Conservation (phyloP, 1,140 invertebrate species). For the Temnothorax curvispinosus region DNA sequence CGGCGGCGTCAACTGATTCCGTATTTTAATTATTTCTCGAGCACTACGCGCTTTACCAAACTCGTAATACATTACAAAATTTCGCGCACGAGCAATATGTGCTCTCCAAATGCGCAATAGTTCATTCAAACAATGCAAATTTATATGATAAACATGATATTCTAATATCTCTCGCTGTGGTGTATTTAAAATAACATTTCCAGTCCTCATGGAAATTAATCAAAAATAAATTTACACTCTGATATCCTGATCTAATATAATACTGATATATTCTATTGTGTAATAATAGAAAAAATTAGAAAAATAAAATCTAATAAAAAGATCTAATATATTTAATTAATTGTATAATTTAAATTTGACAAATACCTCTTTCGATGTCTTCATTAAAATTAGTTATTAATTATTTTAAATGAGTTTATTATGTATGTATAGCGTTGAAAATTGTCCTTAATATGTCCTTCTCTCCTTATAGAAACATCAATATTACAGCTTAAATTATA, state of each 20-base stretch:
- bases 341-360: not conserved
- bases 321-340: not conserved
- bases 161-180: not conserved
- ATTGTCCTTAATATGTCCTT: not conserved
- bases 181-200: not conserved
- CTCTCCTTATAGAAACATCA: not conserved
- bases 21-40: constrained; percentile 55
- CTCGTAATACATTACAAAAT: constrained; percentile 19
- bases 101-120: not conserved
- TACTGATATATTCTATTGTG: not conserved
- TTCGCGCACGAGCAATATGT: not conserved
- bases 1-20: not conserved
- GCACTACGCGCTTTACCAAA: constrained; percentile 25
- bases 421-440: not conserved
- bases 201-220: not conserved
- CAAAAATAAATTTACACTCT: not conserved
- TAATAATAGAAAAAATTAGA: not conserved
- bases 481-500: not conserved
- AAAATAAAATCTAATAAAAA: not conserved
- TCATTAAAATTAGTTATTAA: not conserved
- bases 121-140: constrained; percentile 5
- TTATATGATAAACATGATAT: not conserved
- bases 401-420: not conserved
- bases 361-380: not conserved
- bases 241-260: not conserved